Evolutionary conservation across 2,113 vertebrate genomes (phyloP), one percentile per base, ranked within the genome.

Genomic region (Nicator chloris): DNA sequence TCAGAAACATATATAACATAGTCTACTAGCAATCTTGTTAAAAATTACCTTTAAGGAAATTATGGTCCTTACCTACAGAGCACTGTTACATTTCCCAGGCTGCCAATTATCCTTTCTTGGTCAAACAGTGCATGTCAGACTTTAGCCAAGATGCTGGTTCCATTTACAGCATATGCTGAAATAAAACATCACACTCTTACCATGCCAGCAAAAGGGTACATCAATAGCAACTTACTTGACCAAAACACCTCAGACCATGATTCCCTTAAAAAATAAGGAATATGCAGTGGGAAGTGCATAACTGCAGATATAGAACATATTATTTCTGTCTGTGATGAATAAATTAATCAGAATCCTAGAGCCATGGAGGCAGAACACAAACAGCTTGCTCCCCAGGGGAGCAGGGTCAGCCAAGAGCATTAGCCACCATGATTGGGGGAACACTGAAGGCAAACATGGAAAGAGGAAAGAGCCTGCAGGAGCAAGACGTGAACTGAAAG

Each of bases 371-470:
- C 23, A 63, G 31, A 75, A 9, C 26, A 71, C 15, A 59, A 75
- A 54, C 7, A 57, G 4, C 18, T 75, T 71, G 12, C 3, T 70
- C 4, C 33, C 10, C 30, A 23, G 2, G 5, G 12, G 3, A 75
- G 6, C 39, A 63, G 18, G 6, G 35, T 14, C 20, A 72, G 27
- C 5, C 1, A 2, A 40, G n/a, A 64, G 16, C 64, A 71, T 35
- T 49, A 60, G 4, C 7, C 8, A 4, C 10, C 0, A 0, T 11
- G 2, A 18, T 33, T 54, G 5, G 10, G 10, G 42, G 10, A 73
- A 24, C 20, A 40, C 19, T 65, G 19, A 64, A 21, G 69, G 12
- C 1, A 6, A 76, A 51, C 13, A 20, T 1, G 3, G 40, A 31
- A 76, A 65, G 24, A 83, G 4, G 45, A 11, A 49, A 9, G 22